Evolutionary conservation across 2,888 invertebrate genomes (phyloP).

Genomic region (Pantelozetes paolii): DNA sequence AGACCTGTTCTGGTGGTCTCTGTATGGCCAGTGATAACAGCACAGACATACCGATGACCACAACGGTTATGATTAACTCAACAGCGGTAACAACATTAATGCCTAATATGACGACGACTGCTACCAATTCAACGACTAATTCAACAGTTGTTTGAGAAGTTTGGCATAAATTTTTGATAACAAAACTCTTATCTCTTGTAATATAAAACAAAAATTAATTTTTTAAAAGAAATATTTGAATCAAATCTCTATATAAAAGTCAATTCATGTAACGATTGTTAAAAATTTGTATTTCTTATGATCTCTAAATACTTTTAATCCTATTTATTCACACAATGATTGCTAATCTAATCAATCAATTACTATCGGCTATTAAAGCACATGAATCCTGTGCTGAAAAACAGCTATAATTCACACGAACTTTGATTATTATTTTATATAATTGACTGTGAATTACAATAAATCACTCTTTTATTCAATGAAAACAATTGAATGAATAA

Average conservation of each 20-base stretch:
- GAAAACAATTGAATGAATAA: neutral
- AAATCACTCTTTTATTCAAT: neutral
- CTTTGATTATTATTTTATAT: slow-evolving; percentile 1
- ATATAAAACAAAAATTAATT: no score
- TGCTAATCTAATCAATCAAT: slow-evolving; percentile 5
- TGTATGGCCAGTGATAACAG: neutral
- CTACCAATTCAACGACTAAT: neutral
- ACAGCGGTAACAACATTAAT: neutral
- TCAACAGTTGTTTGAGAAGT: neutral
- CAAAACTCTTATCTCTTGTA: no score
- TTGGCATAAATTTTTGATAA: neutral
- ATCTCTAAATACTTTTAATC: no score
- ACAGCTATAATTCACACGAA: neutral
- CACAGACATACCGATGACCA: neutral
- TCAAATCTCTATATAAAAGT: no score
- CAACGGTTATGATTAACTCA: neutral
- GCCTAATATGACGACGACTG: no score
- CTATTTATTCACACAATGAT: no score
- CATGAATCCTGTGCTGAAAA: neutral
- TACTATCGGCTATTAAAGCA: neutral
- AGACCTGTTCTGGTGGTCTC: slow-evolving; percentile 12
- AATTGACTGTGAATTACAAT: neutral
- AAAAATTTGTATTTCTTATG: no score
- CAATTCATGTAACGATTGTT: neutral
- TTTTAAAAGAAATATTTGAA: no score